Base-by-base conservation (phyloP, 2,113 vertebrate species). In the Hyperopisus bebe region DNA sequence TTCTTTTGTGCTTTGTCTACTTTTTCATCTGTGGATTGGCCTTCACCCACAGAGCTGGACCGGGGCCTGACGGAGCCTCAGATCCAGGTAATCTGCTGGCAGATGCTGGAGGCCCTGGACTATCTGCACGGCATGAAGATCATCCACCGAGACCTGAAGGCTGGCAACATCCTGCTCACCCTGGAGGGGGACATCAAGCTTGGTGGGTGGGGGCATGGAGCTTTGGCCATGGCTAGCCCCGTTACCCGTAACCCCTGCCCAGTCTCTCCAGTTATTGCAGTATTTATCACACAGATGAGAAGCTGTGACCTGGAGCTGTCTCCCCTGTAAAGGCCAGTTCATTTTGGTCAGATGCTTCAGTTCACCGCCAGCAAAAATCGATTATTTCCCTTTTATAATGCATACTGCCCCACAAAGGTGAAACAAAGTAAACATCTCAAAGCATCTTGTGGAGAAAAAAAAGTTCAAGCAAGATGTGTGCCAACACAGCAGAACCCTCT, bases 141-240 rank as follows among this genome's bases (percentile, higher is more conserved):
- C 95, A 99, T 99, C 93, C 98, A 99, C 95, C 95, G 98, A 10
- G 98, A 99, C 94, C 95, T 99, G 92, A 99, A 99, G 94, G 98
- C 98, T 0, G 98, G 98, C 2, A 99, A 99, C 0, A 95, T 99
- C 90, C 96, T 99, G 2, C 97, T 99, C 92, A 98, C 96, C 51
- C 96, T 97, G 11, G 98, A 99, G 1, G 98, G 98, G 2, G 96
- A 98, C 93, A 97, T 99, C 94, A 97, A 98, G 91, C 97, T 99
- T 0, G 98, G 98, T 99, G 92, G 97, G 97, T 42, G 46, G 84
- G 11, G 11, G 47, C 53, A 5, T 44, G 0, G 27, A 48, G 53
- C 39, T 27, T 31, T n/a, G 27, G 13, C 31, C 7, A 8, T 8
- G 82, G 44, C 4, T 17, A 21, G 9, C 24, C 5, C 46, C 83